Evolutionary conservation across 2,113 vertebrate genomes (phyloP).

Genomic region (Lamprologus ornatipinnis): DNA sequence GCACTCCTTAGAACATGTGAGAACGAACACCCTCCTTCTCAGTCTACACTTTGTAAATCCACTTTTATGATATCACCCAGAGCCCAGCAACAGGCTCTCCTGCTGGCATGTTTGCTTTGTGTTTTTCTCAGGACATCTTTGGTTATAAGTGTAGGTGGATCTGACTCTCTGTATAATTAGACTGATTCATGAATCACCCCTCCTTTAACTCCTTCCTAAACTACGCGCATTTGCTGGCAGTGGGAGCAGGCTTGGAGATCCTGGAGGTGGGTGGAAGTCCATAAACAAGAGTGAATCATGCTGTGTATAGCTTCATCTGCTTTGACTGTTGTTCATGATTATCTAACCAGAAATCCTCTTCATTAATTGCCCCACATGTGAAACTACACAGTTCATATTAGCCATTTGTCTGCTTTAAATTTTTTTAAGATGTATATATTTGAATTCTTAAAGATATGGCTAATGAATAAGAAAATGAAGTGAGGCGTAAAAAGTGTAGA

Average conservation of each 20-base stretch:
- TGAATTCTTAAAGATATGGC: not conserved
- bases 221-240: not conserved
- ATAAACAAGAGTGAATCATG: conserved; percentile 29
- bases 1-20: not conserved
- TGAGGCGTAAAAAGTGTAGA: not conserved
- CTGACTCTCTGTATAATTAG: not conserved
- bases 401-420: not conserved
- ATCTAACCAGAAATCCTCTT: conserved; percentile 32
- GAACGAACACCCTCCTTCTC: not conserved
- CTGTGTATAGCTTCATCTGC: not conserved
- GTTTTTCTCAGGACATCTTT: not conserved
- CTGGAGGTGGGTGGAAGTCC: conserved; percentile 32
- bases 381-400: not conserved
- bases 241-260: not conserved
- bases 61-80: not conserved
- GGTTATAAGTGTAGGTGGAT: not conserved
- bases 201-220: not conserved
- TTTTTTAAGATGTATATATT: not conserved
- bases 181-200: not conserved
- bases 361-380: not conserved
- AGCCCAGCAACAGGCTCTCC: not conserved
- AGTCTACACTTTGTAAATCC: not conserved
- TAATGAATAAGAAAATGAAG: not conserved
- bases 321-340: not conserved
- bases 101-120: not conserved